Conservation (phyloP, 2,113 vertebrate genomes). For the Halcyon malimbica region DNA sequence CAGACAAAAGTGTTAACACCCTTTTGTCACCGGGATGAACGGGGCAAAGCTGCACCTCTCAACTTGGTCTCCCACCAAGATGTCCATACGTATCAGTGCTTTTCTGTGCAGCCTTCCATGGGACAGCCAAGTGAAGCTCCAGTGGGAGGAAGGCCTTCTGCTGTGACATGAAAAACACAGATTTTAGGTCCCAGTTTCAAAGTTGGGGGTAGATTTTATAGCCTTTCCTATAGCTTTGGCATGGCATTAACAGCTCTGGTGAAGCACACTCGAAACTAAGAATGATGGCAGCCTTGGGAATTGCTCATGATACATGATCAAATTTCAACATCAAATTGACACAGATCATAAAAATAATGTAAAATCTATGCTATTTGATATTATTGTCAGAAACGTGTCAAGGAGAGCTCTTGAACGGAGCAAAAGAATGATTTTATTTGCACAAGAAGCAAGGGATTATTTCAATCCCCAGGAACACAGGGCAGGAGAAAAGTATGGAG, state of each 20-base stretch:
- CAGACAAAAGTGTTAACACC: neutral
- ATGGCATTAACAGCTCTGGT: neutral
- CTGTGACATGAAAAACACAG: neutral
- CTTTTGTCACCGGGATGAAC: neutral
- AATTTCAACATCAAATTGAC: neutral
- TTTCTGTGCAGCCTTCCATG: neutral
- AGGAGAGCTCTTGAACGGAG: neutral
- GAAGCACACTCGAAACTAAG: neutral
- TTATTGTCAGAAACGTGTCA: neutral
- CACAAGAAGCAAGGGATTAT: neutral
- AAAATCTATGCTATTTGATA: neutral
- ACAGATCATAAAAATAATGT: neutral
- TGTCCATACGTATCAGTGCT: rapidly evolving
- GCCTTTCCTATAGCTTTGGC: neutral
- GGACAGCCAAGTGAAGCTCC: neutral
- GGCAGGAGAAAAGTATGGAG: neutral
- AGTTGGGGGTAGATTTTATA: neutral
- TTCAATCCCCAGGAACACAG: neutral
- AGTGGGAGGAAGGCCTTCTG: neutral
- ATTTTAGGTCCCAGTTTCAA: neutral
- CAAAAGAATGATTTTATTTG: neutral
- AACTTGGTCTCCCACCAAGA: neutral
- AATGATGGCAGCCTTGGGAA: neutral
- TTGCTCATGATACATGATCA: neutral
- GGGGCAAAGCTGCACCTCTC: neutral